Percentiles rank a stretch among this genome's conserved stretches.
These are phyloP conservation scores for Drosophila eugracilis DNA, from an alignment of 1,140 invertebrate species.

Conservation along the genomic window DNA sequence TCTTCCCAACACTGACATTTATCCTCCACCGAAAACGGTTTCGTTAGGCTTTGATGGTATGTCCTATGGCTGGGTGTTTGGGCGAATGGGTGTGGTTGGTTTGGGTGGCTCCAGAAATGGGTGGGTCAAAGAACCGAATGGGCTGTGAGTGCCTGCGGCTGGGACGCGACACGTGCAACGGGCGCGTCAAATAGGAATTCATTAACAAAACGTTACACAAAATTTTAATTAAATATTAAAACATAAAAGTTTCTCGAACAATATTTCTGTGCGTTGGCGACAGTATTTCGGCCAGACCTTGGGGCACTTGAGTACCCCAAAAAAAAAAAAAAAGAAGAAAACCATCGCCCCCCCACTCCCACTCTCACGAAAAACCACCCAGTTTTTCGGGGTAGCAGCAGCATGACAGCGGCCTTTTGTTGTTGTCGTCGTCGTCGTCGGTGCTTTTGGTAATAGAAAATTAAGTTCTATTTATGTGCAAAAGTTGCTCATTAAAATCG, in stretches of 20 bases:
- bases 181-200: slow-evolving; percentile 81
- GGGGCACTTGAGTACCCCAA: slow-evolving; percentile 17
- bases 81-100: not conserved
- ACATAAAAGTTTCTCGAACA: slow-evolving; percentile 70
- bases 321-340: not conserved
- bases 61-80: not conserved
- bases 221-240: slow-evolving; percentile 84
- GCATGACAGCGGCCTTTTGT: slow-evolving; percentile 53
- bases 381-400: slow-evolving; percentile 1
- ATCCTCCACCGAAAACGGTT: not conserved
- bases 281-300: slow-evolving; percentile 27
- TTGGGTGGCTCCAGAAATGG: not conserved
- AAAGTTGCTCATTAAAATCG: slow-evolving; percentile 58
- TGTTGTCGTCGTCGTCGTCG: slow-evolving; percentile 27
- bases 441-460: slow-evolving; percentile 58
- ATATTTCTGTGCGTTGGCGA: slow-evolving; percentile 56
- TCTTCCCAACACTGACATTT: not conserved
- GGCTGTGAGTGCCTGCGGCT: slow-evolving; percentile 55
- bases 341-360: too few species aligned
- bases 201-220: slow-evolving; percentile 83
- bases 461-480: slow-evolving; percentile 64
- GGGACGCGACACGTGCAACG: slow-evolving; percentile 71
- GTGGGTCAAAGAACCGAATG: slow-evolving; percentile 35
- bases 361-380: not conserved
- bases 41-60: slow-evolving; percentile 21